A percentile compares a stretch with the other conserved stretches of the same genome.
Conservation (phyloP, 2,797 vertebrate species). For the Jordanella pulchra region DNA sequence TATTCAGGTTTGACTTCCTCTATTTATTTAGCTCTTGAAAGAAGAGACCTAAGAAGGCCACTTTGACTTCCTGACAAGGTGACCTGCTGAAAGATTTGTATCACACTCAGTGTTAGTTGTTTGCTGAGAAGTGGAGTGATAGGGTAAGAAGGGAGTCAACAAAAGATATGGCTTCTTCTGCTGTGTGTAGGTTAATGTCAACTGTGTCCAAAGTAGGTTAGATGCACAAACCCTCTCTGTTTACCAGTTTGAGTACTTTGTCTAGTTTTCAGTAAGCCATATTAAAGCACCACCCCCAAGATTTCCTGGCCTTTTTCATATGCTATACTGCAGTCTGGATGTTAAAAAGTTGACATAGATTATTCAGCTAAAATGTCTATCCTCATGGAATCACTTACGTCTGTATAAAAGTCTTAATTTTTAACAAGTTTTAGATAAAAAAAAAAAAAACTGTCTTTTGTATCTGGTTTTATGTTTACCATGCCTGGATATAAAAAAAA, state of each 20-base stretch:
- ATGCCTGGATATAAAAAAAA: constrained; percentile 10
- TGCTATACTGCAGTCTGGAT: constrained; percentile 7
- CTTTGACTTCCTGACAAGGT: constrained; percentile 86
- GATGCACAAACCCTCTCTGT: constrained; percentile 37
- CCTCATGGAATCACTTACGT: constrained; percentile 8
- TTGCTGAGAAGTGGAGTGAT: constrained; percentile 67
- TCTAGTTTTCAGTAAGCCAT: constrained; percentile 7
- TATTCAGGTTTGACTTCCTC: constrained; percentile 49
- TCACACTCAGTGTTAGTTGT: constrained; percentile 78
- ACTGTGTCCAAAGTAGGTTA: constrained; percentile 38
- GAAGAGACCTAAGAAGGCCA: constrained; percentile 77
- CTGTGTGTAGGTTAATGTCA: constrained; percentile 30
- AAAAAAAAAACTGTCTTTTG: background rate
- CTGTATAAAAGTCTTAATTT: background rate
- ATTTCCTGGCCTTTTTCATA: constrained; percentile 15
- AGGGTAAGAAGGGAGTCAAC: constrained; percentile 30
- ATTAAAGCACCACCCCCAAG: constrained; percentile 1
- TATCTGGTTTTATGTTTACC: constrained; percentile 16
- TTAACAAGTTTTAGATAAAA: constrained; percentile 19
- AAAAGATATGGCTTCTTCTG: constrained; percentile 53
- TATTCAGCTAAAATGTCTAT: constrained; percentile 13
- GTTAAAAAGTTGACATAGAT: background rate
- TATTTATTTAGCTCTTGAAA: constrained; percentile 74
- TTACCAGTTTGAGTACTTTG: constrained; percentile 31
- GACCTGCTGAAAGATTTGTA: constrained; percentile 83